A percentile compares a stretch with the other conserved stretches of the same genome.
These are phyloP conservation scores for Vanessa tameamea DNA, from an alignment of 1,140 invertebrate genomes.

Conservation along the genomic window DNA sequence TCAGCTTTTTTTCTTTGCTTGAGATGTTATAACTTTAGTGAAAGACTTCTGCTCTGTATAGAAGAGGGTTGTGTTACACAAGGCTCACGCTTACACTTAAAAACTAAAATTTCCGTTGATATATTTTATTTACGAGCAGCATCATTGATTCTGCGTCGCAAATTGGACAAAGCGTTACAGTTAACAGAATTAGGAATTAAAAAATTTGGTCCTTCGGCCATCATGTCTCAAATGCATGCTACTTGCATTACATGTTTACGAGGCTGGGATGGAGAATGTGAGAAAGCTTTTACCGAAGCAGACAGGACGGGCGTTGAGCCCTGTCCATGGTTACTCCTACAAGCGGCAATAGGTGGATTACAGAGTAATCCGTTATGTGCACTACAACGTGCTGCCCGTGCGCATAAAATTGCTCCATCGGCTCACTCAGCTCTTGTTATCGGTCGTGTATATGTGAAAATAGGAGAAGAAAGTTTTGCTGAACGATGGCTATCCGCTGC, in stretches of 20 bases:
- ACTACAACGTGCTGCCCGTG: slow-evolving; percentile 64
- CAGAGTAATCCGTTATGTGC: slow-evolving; percentile 49
- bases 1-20: slow-evolving; percentile 73
- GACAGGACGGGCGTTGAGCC: slow-evolving; percentile 55
- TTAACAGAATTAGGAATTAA: slow-evolving; percentile 52
- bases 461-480: slow-evolving; percentile 52
- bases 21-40: slow-evolving; percentile 61
- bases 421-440: slow-evolving; percentile 61
- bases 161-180: slow-evolving; percentile 50
- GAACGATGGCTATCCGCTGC: slow-evolving; percentile 66
- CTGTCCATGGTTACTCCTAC: slow-evolving; percentile 54
- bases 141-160: slow-evolving; percentile 52
- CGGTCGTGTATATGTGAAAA: slow-evolving; percentile 53
- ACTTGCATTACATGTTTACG: slow-evolving; percentile 51
- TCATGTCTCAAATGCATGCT: slow-evolving; percentile 63
- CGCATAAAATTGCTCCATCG: slow-evolving; percentile 63
- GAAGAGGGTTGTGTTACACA: slow-evolving; percentile 52
- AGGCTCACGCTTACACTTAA: slow-evolving; percentile 42
- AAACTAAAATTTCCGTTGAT: slow-evolving; percentile 42
- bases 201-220: slow-evolving; percentile 59
- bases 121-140: slow-evolving; percentile 62
- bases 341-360: slow-evolving; percentile 54
- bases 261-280: slow-evolving; percentile 67
- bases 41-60: slow-evolving; percentile 58
- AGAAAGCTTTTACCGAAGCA: slow-evolving; percentile 53